These are phyloP conservation scores for Synodontis membranacea DNA, from an alignment of 2,113 vertebrate species.

Conservation along the genomic window DNA sequence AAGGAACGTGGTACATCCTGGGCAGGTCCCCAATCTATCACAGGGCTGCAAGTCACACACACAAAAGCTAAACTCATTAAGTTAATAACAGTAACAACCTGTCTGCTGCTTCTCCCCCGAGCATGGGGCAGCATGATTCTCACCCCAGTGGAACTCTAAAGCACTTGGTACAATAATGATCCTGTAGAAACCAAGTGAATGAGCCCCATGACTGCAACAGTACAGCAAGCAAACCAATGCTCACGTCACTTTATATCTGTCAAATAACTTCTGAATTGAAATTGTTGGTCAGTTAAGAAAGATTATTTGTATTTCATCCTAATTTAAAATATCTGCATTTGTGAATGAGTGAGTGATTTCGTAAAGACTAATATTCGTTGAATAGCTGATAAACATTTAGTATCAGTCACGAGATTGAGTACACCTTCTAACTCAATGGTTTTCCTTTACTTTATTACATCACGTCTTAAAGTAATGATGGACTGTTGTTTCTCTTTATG, in stretches of 20 bases:
- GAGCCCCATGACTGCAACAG: too few species aligned
- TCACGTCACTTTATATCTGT: too few species aligned
- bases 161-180: not conserved
- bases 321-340: not conserved
- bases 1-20: too few species aligned
- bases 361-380: not conserved
- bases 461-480: too few species aligned
- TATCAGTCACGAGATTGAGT: too few species aligned
- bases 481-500: too few species aligned
- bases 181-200: too few species aligned
- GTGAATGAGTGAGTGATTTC: not conserved
- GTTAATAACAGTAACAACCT: too few species aligned
- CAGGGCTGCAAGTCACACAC: too few species aligned
- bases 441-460: too few species aligned
- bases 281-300: not conserved
- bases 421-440: too few species aligned
- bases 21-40: too few species aligned
- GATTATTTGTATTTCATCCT: not conserved
- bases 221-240: not conserved
- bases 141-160: not conserved
- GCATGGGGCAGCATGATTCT: not conserved
- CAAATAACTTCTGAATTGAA: not conserved
- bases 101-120: not conserved
- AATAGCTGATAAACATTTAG: not conserved
- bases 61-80: not conserved